Percentiles rank a stretch among this genome's conserved stretches.
These are phyloP conservation scores for Chalcosyrphus nemorum DNA, from an alignment of 2,888 invertebrate genomes.

Conservation along the genomic window DNA sequence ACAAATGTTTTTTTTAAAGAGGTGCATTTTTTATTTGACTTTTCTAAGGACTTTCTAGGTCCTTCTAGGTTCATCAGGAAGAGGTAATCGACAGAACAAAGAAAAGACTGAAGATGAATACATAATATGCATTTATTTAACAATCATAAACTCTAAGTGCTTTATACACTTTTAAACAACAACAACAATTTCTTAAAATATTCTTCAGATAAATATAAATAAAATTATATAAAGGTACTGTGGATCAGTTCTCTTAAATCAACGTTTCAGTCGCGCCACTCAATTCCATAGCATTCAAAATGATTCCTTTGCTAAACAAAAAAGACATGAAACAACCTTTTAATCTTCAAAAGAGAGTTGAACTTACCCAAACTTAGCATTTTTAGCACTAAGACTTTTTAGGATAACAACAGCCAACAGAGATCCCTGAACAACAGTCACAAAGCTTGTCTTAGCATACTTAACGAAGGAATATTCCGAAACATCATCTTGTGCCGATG, in stretches of 20 bases:
- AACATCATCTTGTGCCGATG: too few species aligned
- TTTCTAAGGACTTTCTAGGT: too few species aligned
- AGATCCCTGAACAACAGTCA: conserved; percentile 71
- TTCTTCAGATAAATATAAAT: background rate
- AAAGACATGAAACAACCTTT: background rate
- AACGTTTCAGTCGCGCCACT: conserved; percentile 18
- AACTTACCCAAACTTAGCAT: conserved; percentile 70
- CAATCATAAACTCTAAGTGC: background rate
- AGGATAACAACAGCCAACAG: conserved; percentile 71
- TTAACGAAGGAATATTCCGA: background rate
- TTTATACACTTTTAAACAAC: conserved; percentile 28
- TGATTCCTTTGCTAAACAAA: conserved; percentile 15
- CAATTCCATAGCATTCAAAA: background rate
- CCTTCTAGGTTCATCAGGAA: too few species aligned
- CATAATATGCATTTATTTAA: conserved; percentile 26
- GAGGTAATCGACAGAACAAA: too few species aligned
- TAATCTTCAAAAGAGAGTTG: background rate
- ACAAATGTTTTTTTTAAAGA: conserved; percentile 3
- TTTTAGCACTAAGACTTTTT: conserved; percentile 68
- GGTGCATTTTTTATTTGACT: too few species aligned
- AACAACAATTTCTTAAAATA: conserved; percentile 3
- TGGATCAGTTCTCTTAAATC: conserved; percentile 23
- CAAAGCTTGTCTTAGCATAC: conserved; percentile 45
- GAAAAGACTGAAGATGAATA: background rate
- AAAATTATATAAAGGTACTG: conserved; percentile 54